Percentiles rank a stretch among this genome's conserved stretches.
These are phyloP conservation scores for Lonchura striata DNA, from an alignment of 2,113 vertebrate genomes.

Conservation along the genomic window DNA sequence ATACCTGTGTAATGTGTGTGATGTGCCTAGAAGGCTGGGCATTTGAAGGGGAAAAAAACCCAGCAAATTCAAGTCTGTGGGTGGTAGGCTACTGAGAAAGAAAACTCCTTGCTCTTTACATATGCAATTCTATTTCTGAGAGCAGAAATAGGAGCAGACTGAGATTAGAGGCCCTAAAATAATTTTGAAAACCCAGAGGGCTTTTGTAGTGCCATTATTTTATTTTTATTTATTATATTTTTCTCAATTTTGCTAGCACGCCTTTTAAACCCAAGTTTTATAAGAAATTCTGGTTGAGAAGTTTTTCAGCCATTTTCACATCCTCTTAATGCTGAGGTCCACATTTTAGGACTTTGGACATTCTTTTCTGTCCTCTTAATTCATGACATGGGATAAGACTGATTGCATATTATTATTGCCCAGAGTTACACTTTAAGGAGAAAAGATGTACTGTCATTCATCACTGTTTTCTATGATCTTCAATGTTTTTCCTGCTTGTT, in stretches of 20 bases:
- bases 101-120: neutral
- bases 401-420: neutral
- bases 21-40: neutral
- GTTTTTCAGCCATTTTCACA: neutral
- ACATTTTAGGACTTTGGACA: neutral
- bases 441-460: neutral
- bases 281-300: neutral
- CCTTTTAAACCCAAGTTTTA: neutral
- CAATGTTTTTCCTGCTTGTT: neutral
- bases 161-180: neutral
- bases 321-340: neutral
- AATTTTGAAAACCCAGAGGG: neutral
- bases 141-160: neutral
- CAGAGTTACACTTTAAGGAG: neutral
- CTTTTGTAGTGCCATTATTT: neutral
- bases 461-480: neutral
- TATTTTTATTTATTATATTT: neutral
- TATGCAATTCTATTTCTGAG: neutral
- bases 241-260: neutral
- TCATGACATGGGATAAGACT: neutral
- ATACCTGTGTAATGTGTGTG: neutral
- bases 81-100: neutral
- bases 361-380: neutral
- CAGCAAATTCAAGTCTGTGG: neutral
- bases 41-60: rapidly evolving